Evolutionary conservation across 2,888 invertebrate genomes (phyloP), one percentile per base, ranked within the genome.

Genomic region (Chelonus formosanus): DNA sequence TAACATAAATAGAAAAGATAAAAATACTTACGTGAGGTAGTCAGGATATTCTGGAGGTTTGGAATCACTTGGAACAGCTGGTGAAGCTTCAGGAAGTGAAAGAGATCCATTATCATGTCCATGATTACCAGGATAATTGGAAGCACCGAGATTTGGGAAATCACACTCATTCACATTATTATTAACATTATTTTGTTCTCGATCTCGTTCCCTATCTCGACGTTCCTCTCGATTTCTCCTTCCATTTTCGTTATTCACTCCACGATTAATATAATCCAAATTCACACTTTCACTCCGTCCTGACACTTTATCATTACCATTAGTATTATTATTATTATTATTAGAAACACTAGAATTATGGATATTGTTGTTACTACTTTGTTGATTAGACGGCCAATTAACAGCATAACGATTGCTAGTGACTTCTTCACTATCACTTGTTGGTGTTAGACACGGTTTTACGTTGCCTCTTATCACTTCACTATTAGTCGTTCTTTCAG

Each of bases 11-110:
- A 50, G 45, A n/a, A 31, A 32, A n/a, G 1, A 52, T 54, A 10
- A 36, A 45, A 36, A 63, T 45, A 85, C 87, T 87, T 81, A 89
- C 90, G 85, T 86, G 79, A 88, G 84, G 83, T 88, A 89, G 76
- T 89, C 88, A 48, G 86, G 85, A 71, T 81, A 83, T 57, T 85
- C 85, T 8, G 77, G 67, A 52, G 73, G 69, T 67, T 78, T 72
- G 65, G 75, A 63, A 5, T 73, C 73, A 48, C 73, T 70, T 4
- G 63, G 45, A 58, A 71, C 73, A 68, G 67, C 60, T 67, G 74
- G 67, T 62, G 72, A 70, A 20, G 58, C 58, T 34, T 40, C 54
- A 55, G 62, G 63, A 60, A 54, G 70, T 69, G 34, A 70, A 62
- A 47, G 65, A 71, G 63, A 63, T 68, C 7, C 48, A 48, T 48